phyloP scores from a whole-genome alignment of 2,113 vertebrate genomes.

The Ophiodon elongatus region DNA sequence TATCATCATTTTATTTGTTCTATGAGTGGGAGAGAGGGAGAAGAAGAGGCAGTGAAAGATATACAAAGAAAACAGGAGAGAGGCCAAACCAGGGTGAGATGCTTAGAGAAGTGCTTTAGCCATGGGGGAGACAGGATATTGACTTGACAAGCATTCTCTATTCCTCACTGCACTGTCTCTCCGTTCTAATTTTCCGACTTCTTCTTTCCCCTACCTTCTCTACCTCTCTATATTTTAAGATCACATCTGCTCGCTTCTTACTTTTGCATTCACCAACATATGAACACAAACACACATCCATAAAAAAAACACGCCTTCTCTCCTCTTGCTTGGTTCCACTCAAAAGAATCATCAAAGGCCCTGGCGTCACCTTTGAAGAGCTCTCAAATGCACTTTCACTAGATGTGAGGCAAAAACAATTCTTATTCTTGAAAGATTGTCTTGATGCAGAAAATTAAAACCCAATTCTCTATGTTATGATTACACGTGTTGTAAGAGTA shows the following conservation, averaged over 20 bases:
- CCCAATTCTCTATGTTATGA: too few species aligned
- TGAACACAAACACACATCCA: background rate
- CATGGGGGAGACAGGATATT: conserved; percentile 62
- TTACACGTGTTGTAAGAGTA: background rate
- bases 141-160: conserved; percentile 52
- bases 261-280: background rate
- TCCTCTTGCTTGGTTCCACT: conserved; percentile 1
- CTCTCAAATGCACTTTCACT: conserved; percentile 27
- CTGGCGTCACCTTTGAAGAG: conserved; percentile 40
- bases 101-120: conserved; percentile 60
- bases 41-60: conserved; percentile 31
- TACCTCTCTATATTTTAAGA: conserved; percentile 30
- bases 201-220: conserved; percentile 26
- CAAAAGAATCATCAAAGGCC: conserved; percentile 17
- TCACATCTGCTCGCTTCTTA: conserved; percentile 23
- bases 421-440: too few species aligned
- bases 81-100: conserved; percentile 42
- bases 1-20: conserved; percentile 2
- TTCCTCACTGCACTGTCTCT: conserved; percentile 46
- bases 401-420: too few species aligned
- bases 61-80: conserved; percentile 43
- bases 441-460: background rate
- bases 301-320: background rate
- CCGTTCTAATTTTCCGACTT: conserved; percentile 9
- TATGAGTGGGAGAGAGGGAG: conserved; percentile 3